Conservation (phyloP, 2,113 vertebrate species). For the Melanotaenia duboulayi region DNA sequence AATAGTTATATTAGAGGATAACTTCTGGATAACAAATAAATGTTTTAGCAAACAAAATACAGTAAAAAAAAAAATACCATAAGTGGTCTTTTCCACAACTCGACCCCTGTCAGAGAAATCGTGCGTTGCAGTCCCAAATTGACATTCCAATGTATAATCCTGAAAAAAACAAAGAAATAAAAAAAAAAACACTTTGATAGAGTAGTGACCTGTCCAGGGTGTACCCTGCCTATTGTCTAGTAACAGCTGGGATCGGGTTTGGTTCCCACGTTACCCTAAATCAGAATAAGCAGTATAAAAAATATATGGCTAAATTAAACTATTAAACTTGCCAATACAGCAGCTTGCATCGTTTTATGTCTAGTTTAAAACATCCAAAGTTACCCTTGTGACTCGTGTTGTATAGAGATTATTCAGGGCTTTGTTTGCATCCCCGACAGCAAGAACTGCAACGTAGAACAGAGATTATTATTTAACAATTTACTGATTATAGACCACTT, state of each 20-base stretch:
- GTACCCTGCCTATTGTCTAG: too few species aligned
- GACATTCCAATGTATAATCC: constrained; percentile 90
- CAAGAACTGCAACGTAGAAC: constrained; percentile 84
- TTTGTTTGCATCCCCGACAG: constrained; percentile 84
- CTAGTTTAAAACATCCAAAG: not conserved
- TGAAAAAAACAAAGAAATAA: constrained; percentile 60
- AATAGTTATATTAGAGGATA: not conserved
- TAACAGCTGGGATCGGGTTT: too few species aligned
- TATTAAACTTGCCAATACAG: not conserved
- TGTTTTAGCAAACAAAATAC: not conserved
- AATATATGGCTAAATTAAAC: too few species aligned
- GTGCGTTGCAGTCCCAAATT: constrained; percentile 90
- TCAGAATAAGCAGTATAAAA: too few species aligned
- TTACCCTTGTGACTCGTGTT: constrained; percentile 88
- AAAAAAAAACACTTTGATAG: not conserved
- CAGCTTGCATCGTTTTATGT: not conserved
- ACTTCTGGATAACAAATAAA: not conserved
- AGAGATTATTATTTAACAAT: not conserved
- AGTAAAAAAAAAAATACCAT: constrained; percentile 80
- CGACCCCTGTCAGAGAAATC: constrained; percentile 88
- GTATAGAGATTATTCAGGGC: constrained; percentile 82
- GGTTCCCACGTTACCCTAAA: too few species aligned
- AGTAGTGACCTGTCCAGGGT: too few species aligned
- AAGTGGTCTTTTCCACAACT: constrained; percentile 91
- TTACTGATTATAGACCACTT: not conserved